Evolutionary conservation across 2,113 vertebrate genomes (phyloP).

Genomic region (Poicephalus meyeri): DNA sequence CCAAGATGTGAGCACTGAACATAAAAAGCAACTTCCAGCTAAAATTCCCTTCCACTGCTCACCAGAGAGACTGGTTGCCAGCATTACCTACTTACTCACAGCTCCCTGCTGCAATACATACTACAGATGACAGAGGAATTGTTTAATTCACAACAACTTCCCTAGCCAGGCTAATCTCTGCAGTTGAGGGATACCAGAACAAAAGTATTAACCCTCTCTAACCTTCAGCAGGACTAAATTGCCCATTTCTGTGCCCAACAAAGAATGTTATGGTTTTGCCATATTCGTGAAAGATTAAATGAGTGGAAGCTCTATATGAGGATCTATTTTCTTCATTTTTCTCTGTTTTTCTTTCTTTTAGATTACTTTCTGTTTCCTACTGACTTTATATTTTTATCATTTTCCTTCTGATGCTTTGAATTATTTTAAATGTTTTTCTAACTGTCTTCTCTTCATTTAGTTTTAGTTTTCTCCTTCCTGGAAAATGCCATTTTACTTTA

Average conservation of each 20-base stretch:
- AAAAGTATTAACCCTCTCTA: neutral
- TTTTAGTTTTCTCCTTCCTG: neutral
- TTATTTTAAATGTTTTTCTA: neutral
- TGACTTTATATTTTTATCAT: neutral
- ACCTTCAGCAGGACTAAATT: neutral
- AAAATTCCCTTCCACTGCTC: neutral
- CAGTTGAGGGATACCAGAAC: neutral
- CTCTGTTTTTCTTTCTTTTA: neutral
- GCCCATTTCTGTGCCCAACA: neutral
- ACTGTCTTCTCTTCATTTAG: neutral
- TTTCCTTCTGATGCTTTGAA: neutral
- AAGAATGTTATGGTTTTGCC: rapidly evolving
- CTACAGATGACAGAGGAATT: neutral
- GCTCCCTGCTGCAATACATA: neutral
- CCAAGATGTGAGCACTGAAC: neutral
- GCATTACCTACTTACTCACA: neutral
- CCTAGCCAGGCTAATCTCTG: neutral
- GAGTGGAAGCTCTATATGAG: neutral
- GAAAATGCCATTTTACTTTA: neutral
- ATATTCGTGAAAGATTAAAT: neutral
- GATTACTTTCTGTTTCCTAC: neutral
- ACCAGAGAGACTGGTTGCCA: neutral
- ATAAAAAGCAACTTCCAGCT: neutral
- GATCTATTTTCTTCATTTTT: neutral
- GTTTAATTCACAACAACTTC: neutral